Evolutionary conservation across 2,113 vertebrate genomes (phyloP).

Genomic region (Butorides virescens): DNA sequence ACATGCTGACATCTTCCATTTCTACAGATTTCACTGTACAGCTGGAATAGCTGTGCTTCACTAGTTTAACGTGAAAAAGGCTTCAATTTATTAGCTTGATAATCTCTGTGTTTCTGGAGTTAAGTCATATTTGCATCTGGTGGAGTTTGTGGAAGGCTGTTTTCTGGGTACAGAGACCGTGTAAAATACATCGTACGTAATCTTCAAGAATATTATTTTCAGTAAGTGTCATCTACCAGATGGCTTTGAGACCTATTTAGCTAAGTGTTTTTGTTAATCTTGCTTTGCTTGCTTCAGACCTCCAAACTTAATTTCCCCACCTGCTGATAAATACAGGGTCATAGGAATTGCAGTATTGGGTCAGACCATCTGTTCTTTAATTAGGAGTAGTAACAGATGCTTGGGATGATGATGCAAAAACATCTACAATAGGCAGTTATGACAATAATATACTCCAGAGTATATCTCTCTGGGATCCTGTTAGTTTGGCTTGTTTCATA

Average conservation of each 20-base stretch:
- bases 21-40: neutral
- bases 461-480: neutral
- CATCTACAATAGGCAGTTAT: neutral
- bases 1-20: neutral
- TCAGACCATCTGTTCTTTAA: slow-evolving; percentile 48
- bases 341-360: neutral
- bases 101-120: neutral
- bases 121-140: neutral
- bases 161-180: neutral
- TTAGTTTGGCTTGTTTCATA: neutral
- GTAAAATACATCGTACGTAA: neutral
- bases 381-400: slow-evolving; percentile 27
- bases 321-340: slow-evolving; percentile 27
- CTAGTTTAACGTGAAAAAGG: neutral
- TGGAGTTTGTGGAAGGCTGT: neutral
- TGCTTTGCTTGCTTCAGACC: slow-evolving; percentile 2
- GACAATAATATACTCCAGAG: neutral
- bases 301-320: slow-evolving; percentile 39
- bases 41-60: neutral
- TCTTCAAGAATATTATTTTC: neutral
- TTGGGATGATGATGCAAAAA: neutral
- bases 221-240: neutral
- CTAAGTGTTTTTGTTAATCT: slow-evolving; percentile 11
- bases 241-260: neutral
- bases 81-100: neutral